Evolutionary conservation across 2,888 invertebrate genomes (phyloP).

Genomic region (Prosapia bicincta): DNA sequence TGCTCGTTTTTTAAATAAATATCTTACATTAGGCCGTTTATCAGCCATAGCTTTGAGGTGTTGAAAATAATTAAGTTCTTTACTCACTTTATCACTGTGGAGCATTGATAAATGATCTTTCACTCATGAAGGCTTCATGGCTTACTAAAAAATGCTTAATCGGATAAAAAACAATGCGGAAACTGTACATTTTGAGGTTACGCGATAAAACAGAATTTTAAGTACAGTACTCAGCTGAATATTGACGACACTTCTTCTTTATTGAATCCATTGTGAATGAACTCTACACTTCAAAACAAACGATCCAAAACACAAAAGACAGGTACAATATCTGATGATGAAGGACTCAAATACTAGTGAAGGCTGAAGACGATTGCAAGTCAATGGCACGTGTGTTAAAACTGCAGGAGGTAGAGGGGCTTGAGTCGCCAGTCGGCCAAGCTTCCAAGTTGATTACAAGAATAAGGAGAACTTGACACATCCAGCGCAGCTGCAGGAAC

Average conservation of each 20-base stretch:
- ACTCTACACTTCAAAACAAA: too few species aligned
- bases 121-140: neutral
- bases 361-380: neutral
- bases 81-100: neutral
- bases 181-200: neutral
- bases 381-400: neutral
- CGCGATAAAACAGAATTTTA: slow-evolving; percentile 1
- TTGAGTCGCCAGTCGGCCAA: neutral
- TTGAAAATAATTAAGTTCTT: neutral
- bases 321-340: too few species aligned
- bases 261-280: neutral
- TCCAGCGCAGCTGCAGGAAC: neutral
- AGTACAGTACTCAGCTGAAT: slow-evolving; percentile 7
- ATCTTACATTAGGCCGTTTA: neutral
- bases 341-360: too few species aligned
- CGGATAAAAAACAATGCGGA: neutral
- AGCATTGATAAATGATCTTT: neutral
- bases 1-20: neutral
- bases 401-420: neutral
- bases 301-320: neutral
- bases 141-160: neutral
- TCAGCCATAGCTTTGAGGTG: neutral
- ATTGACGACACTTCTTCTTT: slow-evolving; percentile 2
- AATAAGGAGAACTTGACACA: neutral
- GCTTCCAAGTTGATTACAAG: too few species aligned